These are phyloP conservation scores for Otus scops DNA, from an alignment of 2,797 vertebrate genomes.

Conservation along the genomic window DNA sequence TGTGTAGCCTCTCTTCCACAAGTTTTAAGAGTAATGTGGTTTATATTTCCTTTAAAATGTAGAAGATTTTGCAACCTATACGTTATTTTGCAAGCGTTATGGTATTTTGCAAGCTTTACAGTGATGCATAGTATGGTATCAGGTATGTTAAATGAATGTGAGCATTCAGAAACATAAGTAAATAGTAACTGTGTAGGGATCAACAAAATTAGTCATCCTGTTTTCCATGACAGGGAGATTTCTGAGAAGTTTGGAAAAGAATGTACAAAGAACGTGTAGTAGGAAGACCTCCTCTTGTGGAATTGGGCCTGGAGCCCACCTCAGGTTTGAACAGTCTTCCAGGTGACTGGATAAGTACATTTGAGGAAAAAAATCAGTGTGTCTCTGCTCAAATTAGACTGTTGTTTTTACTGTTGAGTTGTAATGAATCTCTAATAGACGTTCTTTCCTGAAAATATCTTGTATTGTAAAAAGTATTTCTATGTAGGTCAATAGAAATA, in stretches of 20 bases:
- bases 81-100: not conserved
- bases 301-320: not conserved
- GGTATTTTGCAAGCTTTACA: not conserved
- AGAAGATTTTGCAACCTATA: slow-evolving; percentile 40
- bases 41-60: slow-evolving; percentile 50
- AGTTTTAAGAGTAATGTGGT: not conserved
- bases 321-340: not conserved
- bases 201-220: not conserved
- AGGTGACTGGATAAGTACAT: not conserved
- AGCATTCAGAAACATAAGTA: not conserved
- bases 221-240: slow-evolving; percentile 22
- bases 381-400: not conserved
- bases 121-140: not conserved
- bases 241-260: not conserved
- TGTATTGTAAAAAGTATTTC: slow-evolving; percentile 48
- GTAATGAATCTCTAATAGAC: not conserved
- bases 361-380: not conserved
- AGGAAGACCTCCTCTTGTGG: not conserved
- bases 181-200: not conserved
- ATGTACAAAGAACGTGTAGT: not conserved
- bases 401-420: not conserved
- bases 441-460: slow-evolving; percentile 50
- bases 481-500: slow-evolving; percentile 42
- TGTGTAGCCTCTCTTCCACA: slow-evolving; percentile 22
- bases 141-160: not conserved